Evolutionary conservation across 2,888 invertebrate genomes (phyloP).

Genomic region (Acrobeloides nanus): DNA sequence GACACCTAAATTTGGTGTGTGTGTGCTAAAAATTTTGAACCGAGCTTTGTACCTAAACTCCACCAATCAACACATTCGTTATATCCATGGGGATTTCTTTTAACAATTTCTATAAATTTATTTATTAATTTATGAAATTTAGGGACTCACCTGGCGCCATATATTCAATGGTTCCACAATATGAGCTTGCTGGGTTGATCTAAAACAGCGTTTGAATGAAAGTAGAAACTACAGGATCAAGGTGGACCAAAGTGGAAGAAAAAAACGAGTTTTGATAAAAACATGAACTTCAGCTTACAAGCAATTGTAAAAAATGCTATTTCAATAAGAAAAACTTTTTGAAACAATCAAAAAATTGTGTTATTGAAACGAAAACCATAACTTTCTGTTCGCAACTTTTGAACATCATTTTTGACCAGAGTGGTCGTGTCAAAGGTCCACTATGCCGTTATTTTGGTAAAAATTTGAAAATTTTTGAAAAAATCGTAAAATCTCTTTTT

Average conservation of each 20-base stretch:
- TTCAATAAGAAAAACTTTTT: background rate
- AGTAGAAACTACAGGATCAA: too few species aligned
- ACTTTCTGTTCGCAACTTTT: too few species aligned
- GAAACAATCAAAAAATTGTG: background rate
- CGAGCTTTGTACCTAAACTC: slow-evolving; percentile 68
- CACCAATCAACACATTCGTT: slow-evolving; percentile 92
- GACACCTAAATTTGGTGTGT: slow-evolving; percentile 74
- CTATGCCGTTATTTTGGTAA: background rate
- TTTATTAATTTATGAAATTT: too few species aligned
- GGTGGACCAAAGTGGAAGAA: too few species aligned
- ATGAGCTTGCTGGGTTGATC: slow-evolving; percentile 83
- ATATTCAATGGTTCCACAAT: slow-evolving; percentile 81
- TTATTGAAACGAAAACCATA: background rate
- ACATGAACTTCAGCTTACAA: too few species aligned
- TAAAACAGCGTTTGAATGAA: too few species aligned
- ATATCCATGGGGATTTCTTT: slow-evolving; percentile 75
- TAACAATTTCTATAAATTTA: slow-evolving; percentile 62
- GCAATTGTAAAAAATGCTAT: slow-evolving; percentile 2
- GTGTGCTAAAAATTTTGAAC: background rate
- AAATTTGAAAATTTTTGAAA: slow-evolving; percentile 1
- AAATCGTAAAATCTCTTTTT: too few species aligned
- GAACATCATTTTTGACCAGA: too few species aligned
- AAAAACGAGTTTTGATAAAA: too few species aligned
- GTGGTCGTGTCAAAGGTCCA: background rate
- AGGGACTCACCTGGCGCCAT: too few species aligned